Percentiles rank a stretch among this genome's conserved stretches.
Conservation (phyloP, 2,797 vertebrate species). For the Ibycter americanus region DNA sequence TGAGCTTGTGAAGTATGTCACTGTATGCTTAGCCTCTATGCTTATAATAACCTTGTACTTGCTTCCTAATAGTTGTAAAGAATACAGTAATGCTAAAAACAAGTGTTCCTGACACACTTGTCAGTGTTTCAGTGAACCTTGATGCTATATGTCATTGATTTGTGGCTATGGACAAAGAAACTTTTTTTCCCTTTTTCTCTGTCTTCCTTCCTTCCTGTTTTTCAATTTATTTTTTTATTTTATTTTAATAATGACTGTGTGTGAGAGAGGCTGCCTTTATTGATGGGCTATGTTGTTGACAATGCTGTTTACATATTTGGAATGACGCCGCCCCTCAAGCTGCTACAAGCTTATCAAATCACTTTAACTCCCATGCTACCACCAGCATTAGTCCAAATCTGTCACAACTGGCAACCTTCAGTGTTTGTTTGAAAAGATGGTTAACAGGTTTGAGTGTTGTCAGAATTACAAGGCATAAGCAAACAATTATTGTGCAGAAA, state of each 20-base stretch:
- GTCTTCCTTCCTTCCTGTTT: background rate
- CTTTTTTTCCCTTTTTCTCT: background rate
- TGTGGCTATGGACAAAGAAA: slow-evolving; percentile 37
- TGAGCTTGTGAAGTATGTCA: slow-evolving; percentile 30
- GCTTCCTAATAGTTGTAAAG: slow-evolving; percentile 29
- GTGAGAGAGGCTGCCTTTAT: slow-evolving; percentile 34
- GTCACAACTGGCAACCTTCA: slow-evolving; percentile 79
- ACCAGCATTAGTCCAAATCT: slow-evolving; percentile 74
- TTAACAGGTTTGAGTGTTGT: slow-evolving; percentile 55
- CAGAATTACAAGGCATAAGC: slow-evolving; percentile 52
- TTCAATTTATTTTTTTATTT: background rate
- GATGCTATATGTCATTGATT: slow-evolving; percentile 40
- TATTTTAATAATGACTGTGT: slow-evolving; percentile 39
- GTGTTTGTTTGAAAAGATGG: slow-evolving; percentile 71
- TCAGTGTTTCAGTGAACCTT: slow-evolving; percentile 43
- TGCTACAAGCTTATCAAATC: slow-evolving; percentile 76
- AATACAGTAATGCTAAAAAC: slow-evolving; percentile 16
- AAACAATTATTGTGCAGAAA: slow-evolving; percentile 30
- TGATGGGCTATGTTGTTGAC: slow-evolving; percentile 68
- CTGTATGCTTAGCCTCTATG: slow-evolving; percentile 20
- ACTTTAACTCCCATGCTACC: slow-evolving; percentile 72
- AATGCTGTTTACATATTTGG: slow-evolving; percentile 75
- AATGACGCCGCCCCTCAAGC: slow-evolving; percentile 72
- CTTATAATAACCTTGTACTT: background rate
- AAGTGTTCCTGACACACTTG: slow-evolving; percentile 31